Conservation (phyloP, 2,888 invertebrate species). For the Drosophila melanosoma region DNA sequence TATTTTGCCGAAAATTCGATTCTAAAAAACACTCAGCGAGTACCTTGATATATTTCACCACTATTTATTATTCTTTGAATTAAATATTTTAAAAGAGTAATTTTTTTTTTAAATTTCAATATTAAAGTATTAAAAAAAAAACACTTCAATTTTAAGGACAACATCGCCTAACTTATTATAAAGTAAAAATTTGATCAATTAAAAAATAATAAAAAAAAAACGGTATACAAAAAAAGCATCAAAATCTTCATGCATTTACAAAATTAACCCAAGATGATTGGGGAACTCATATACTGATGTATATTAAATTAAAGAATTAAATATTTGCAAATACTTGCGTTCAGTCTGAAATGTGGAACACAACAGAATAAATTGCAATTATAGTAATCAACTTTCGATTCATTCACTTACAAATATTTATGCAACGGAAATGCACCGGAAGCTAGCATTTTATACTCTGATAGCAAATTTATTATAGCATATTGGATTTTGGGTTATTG, state of each 20-base stretch:
- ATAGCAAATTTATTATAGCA: neutral
- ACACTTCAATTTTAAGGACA: neutral
- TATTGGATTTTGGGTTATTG: neutral
- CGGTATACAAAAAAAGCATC: neutral
- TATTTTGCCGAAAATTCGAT: constrained; percentile 2
- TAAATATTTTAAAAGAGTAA: neutral
- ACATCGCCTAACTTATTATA: neutral
- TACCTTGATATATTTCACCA: neutral
- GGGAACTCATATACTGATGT: neutral
- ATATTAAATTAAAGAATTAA: neutral
- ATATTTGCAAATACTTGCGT: neutral
- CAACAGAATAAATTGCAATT: constrained; percentile 2
- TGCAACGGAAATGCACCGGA: constrained; percentile 12
- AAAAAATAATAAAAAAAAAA: neutral
- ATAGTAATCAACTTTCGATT: constrained; percentile 1
- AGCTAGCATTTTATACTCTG: constrained; percentile 12
- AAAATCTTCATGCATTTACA: neutral
- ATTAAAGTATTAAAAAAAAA: neutral
- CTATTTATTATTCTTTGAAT: neutral
- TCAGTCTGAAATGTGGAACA: neutral
- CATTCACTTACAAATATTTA: neutral
- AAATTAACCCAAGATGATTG: too few species aligned
- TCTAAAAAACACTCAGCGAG: constrained; percentile 7
- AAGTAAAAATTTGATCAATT: neutral
- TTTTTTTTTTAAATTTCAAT: too few species aligned